Evolutionary conservation across 2,888 invertebrate genomes (phyloP).

Genomic region (Rhagonycha lutea): DNA sequence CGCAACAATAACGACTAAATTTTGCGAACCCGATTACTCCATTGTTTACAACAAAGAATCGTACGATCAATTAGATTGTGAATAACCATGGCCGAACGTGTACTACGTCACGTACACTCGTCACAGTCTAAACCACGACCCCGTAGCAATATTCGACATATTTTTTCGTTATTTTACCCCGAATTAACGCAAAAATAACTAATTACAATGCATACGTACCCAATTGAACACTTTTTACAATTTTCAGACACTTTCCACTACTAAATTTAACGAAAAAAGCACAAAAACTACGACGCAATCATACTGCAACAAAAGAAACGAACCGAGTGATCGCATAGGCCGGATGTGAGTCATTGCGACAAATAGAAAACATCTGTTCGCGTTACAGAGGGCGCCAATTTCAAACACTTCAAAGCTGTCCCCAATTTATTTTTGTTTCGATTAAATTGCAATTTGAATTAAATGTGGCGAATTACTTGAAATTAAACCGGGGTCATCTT

Average conservation of each 20-base stretch:
- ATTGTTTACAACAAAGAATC: constrained; percentile 24
- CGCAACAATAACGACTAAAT: background rate
- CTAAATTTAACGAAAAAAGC: constrained; percentile 33
- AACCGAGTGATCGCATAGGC: constrained; percentile 34
- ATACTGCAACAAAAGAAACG: constrained; percentile 36
- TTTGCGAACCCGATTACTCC: background rate
- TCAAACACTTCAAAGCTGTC: background rate
- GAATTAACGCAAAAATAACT: background rate
- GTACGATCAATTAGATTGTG: constrained; percentile 18
- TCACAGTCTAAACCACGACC: constrained; percentile 11
- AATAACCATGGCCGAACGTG: constrained; percentile 3
- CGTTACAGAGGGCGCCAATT: constrained; percentile 22
- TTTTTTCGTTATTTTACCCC: constrained; percentile 5
- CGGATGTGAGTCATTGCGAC: constrained; percentile 37
- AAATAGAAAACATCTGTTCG: constrained; percentile 37
- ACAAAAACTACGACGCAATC: constrained; percentile 32
- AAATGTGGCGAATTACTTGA: no score
- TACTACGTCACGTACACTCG: constrained; percentile 14
- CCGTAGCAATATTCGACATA: constrained; percentile 6
- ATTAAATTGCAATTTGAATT: no score
- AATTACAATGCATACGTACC: constrained; percentile 11
- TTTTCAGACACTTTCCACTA: constrained; percentile 19
- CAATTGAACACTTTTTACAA: constrained; percentile 5
- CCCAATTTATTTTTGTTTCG: background rate
- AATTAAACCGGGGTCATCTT: no score